A percentile compares a stretch with the other conserved stretches of the same genome.
Evolutionary conservation across 2,113 vertebrate species (phyloP).

Genomic region (Tachycineta bicolor): DNA sequence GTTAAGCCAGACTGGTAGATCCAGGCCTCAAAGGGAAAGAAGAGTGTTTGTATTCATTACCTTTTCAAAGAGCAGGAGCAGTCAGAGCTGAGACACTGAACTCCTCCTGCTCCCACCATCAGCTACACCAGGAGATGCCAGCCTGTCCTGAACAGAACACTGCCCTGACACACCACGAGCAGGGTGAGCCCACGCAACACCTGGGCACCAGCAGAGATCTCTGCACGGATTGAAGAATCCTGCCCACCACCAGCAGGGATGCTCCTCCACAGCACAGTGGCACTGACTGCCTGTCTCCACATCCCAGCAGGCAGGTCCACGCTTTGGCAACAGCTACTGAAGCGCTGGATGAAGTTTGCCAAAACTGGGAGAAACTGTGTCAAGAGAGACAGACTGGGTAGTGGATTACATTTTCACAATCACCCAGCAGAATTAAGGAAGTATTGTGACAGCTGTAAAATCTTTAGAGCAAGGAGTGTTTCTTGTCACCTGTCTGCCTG

Average conservation of each 20-base stretch:
- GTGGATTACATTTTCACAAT: neutral
- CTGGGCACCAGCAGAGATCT: neutral
- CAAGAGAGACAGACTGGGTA: neutral
- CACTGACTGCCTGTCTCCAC: neutral
- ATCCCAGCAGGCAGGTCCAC: neutral
- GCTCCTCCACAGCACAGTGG: neutral
- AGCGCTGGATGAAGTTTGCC: fast-evolving
- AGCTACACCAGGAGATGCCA: neutral
- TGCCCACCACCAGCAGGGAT: neutral
- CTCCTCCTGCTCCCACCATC: neutral
- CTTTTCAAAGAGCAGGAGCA: neutral
- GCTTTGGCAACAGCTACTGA: neutral
- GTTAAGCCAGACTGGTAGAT: neutral
- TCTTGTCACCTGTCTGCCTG: neutral
- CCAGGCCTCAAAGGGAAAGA: neutral
- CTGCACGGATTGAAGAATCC: neutral
- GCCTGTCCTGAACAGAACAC: neutral
- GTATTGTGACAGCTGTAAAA: fast-evolving
- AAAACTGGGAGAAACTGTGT: neutral
- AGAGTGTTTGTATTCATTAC: neutral
- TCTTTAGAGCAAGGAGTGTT: neutral
- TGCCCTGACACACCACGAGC: neutral
- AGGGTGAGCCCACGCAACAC: neutral
- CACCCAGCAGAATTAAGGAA: neutral
- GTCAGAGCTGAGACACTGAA: neutral